Conservation (phyloP, 2,113 vertebrate genomes). For the Sinocyclocheilus anophthalmus region DNA sequence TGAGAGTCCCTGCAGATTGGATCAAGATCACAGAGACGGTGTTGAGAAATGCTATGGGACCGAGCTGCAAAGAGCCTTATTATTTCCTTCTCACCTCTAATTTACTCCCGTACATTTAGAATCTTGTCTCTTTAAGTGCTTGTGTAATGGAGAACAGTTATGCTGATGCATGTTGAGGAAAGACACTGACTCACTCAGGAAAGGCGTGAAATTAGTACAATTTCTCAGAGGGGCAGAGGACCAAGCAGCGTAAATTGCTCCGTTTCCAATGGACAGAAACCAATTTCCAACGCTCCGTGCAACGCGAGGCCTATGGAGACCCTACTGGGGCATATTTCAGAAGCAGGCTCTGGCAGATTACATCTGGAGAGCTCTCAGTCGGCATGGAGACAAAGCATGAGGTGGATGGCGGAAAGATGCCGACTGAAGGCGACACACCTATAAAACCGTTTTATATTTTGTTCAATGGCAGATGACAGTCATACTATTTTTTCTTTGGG, state of each 20-base stretch:
- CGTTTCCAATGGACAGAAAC: conserved; percentile 68
- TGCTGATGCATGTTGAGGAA: conserved; percentile 49
- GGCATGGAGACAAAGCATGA: conserved; percentile 65
- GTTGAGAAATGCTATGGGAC: conserved; percentile 27
- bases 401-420: no score
- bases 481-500: no score
- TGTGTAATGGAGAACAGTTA: conserved; percentile 46
- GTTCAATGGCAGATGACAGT: conserved; percentile 66
- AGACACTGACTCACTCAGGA: conserved; percentile 30
- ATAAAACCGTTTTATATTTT: conserved; percentile 62
- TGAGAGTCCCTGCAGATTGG: conserved; percentile 32
- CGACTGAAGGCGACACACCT: no score
- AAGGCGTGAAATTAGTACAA: conserved; percentile 52
- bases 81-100: conserved; percentile 51
- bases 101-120: conserved; percentile 44
- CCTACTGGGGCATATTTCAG: conserved; percentile 12
- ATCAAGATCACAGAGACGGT: conserved; percentile 26
- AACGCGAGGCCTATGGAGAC: conserved; percentile 36
- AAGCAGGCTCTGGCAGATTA: conserved; percentile 31
- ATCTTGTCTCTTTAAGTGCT: conserved; percentile 44
- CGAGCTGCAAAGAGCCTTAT: conserved; percentile 44
- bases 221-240: conserved; percentile 62
- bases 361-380: conserved; percentile 46
- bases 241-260: conserved; percentile 71
- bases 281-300: conserved; percentile 70